These are phyloP conservation scores for Lanistes nyassanus DNA, from an alignment of 1,140 invertebrate genomes.

Conservation along the genomic window DNA sequence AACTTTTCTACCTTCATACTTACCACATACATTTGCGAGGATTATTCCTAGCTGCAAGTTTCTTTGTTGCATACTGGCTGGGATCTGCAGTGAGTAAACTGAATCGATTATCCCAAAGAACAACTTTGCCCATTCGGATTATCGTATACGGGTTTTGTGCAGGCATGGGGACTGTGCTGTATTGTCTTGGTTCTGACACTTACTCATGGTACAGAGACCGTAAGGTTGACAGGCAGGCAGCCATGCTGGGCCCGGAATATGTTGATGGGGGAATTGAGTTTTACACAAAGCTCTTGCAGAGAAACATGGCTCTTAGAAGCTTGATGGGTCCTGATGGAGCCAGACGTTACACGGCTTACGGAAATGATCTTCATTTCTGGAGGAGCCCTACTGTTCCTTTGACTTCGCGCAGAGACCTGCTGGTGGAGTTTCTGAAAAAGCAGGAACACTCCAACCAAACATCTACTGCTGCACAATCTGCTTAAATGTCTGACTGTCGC, in stretches of 20 bases:
- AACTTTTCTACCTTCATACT: conserved; percentile 69
- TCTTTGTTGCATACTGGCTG: conserved; percentile 68
- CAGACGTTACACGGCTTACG: conserved; percentile 73
- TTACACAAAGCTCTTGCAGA: conserved; percentile 77
- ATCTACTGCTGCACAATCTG: not conserved
- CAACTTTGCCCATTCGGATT: conserved; percentile 66
- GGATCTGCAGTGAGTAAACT: conserved; percentile 69
- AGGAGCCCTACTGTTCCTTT: conserved; percentile 32
- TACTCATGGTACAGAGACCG: conserved; percentile 73
- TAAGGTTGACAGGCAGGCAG: conserved; percentile 73
- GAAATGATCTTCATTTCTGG: conserved; percentile 69
- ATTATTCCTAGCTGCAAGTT: conserved; percentile 67
- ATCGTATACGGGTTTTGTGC: conserved; percentile 72
- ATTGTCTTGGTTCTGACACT: conserved; percentile 75
- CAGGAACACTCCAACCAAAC: not conserved
- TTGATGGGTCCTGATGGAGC: conserved; percentile 73
- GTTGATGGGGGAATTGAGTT: conserved; percentile 78
- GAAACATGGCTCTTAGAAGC: conserved; percentile 77
- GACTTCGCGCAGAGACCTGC: conserved; percentile 30
- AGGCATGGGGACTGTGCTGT: conserved; percentile 72
- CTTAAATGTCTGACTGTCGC: not conserved
- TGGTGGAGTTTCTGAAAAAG: conserved; percentile 66
- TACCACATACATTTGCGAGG: conserved; percentile 70
- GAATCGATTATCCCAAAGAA: conserved; percentile 71
- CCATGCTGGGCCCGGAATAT: conserved; percentile 72